Evolutionary conservation across 2,888 invertebrate species (phyloP).

Genomic region (Archips crataeganus): DNA sequence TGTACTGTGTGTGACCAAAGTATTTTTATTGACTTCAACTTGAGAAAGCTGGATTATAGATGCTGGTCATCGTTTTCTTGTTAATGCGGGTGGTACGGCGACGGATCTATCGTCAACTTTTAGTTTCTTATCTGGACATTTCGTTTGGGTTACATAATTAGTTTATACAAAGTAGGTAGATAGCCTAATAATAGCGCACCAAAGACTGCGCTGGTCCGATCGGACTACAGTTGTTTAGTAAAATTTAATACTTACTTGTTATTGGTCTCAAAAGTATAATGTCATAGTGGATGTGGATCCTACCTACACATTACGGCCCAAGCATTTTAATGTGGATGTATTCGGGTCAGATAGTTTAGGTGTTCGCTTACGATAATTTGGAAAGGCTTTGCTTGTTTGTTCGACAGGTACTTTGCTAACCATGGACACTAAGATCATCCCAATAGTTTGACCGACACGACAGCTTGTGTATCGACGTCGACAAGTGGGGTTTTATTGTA

Average conservation of each 20-base stretch:
- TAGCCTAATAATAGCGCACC: conserved; percentile 35
- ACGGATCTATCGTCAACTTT: conserved; percentile 31
- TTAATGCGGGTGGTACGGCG: conserved; percentile 11
- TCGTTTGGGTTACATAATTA: conserved; percentile 20
- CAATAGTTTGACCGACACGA: conserved; percentile 47
- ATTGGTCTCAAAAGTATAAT: conserved; percentile 35
- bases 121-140: conserved; percentile 20
- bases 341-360: conserved; percentile 24
- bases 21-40: conserved; percentile 9
- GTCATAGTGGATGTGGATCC: conserved; percentile 29
- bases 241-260: conserved; percentile 32
- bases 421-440: conserved; percentile 62
- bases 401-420: conserved; percentile 45
- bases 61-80: conserved; percentile 20
- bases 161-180: conserved; percentile 16
- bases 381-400: conserved; percentile 47
- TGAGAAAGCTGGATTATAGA: conserved; percentile 19
- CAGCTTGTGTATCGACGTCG: conserved; percentile 45
- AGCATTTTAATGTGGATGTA: conserved; percentile 17
- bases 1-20: conserved; percentile 21
- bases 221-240: conserved; percentile 25
- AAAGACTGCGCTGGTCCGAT: conserved; percentile 36
- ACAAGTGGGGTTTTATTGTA: conserved; percentile 56
- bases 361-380: conserved; percentile 53
- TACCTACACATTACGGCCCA: background rate